phyloP scores from a whole-genome alignment of 2,888 invertebrate species.

The Thysanoteuthis rhombus region DNA sequence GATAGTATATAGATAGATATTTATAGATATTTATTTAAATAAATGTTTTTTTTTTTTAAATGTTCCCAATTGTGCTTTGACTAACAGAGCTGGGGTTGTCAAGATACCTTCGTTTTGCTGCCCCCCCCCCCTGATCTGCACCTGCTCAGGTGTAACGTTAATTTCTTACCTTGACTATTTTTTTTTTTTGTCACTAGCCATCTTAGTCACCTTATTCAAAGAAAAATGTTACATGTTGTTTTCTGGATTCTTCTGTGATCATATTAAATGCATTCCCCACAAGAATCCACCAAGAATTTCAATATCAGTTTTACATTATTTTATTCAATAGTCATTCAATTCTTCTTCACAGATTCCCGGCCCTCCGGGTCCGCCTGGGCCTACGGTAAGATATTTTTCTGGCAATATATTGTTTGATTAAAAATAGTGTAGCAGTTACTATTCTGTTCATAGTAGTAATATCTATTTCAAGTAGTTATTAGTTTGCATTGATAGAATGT shows the following conservation, averaged over 20 bases:
- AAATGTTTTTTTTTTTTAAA: too few species aligned
- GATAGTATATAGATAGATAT: too few species aligned
- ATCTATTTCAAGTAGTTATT: neutral
- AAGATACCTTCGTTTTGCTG: too few species aligned
- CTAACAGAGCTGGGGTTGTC: too few species aligned
- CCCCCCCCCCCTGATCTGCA: too few species aligned
- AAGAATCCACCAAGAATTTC: neutral
- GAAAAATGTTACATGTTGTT: neutral
- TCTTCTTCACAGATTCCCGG: constrained; percentile 79
- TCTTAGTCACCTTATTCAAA: neutral
- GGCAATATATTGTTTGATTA: neutral
- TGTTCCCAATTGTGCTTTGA: too few species aligned
- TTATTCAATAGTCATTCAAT: neutral
- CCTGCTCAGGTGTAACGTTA: too few species aligned
- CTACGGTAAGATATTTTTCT: constrained; percentile 75
- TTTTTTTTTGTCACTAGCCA: too few species aligned
- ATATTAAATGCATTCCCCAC: neutral
- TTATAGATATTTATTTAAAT: too few species aligned
- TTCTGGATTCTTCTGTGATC: neutral
- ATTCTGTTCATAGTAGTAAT: neutral
- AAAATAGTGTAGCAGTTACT: neutral
- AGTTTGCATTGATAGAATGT: neutral
- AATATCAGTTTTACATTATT: neutral
- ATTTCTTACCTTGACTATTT: too few species aligned
- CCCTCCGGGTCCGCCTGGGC: constrained; percentile 80